Conservation (phyloP, 2,113 vertebrate species). For the Xiphias gladius region DNA sequence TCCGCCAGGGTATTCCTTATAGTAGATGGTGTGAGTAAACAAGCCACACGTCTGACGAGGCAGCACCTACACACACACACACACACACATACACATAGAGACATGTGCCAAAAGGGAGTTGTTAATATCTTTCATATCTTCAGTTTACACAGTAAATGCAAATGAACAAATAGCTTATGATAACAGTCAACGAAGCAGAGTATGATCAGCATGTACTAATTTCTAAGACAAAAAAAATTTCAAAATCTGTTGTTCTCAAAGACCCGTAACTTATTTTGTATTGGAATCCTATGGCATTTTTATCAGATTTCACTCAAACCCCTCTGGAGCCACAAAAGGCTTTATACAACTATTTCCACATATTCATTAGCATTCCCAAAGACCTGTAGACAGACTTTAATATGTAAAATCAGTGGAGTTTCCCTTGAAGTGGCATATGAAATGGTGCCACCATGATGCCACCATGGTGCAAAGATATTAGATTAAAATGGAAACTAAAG, state of each 20-base stretch:
- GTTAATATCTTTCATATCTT: conserved; percentile 5
- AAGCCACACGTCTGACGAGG: conserved; percentile 97
- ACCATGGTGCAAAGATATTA: conserved; percentile 14
- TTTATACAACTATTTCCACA: conserved; percentile 10
- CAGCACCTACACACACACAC: conserved; percentile 89
- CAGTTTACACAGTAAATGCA: not conserved
- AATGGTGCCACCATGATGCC: no score
- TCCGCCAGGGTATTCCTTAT: conserved; percentile 97
- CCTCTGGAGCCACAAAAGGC: conserved; percentile 16
- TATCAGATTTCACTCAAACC: not conserved
- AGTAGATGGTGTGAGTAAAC: conserved; percentile 99
- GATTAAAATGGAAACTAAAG: conserved; percentile 22
- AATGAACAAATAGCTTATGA: not conserved
- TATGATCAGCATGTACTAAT: not conserved
- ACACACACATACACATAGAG: conserved; percentile 50
- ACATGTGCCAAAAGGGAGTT: conserved; percentile 4
- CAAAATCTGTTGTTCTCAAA: not conserved
- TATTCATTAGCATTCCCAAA: not conserved
- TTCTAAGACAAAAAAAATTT: not conserved
- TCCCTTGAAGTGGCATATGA: conserved; percentile 16
- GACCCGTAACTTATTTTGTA: not conserved
- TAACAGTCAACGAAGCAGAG: not conserved
- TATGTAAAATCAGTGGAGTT: conserved; percentile 8
- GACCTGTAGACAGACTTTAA: conserved; percentile 23
- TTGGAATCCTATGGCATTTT: not conserved